Percentiles rank a stretch among this genome's conserved stretches.
Evolutionary conservation across 2,113 vertebrate species (phyloP).

Genomic region (Dasypus novemcinctus): DNA sequence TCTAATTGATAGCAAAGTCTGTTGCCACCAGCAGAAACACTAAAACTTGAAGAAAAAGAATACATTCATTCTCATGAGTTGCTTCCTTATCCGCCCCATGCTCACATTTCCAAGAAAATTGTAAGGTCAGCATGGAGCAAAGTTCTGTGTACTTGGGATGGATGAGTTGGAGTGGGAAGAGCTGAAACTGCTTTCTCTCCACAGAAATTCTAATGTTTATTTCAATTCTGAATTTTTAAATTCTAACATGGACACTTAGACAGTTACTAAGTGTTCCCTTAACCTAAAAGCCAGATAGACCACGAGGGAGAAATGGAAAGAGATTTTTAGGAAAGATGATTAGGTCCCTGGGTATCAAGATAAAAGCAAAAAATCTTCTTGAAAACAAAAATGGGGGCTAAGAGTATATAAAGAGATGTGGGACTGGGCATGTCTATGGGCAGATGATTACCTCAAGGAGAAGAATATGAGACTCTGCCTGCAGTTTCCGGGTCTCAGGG

Average conservation of each 20-base stretch:
- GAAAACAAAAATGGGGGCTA: not conserved
- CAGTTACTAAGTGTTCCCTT: not conserved
- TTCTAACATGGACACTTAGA: not conserved
- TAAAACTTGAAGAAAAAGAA: constrained; percentile 51
- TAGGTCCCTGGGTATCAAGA: not conserved
- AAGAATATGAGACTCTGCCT: not conserved
- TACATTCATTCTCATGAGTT: not conserved
- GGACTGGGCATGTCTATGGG: rapidly evolving
- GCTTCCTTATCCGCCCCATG: not conserved
- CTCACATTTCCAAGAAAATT: constrained; percentile 23
- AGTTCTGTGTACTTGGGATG: not conserved
- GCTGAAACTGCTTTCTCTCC: not conserved
- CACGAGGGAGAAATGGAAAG: not conserved
- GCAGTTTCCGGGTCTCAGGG: not conserved
- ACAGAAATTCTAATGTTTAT: not conserved
- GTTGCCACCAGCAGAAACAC: constrained; percentile 43
- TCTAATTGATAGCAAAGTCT: constrained; percentile 57
- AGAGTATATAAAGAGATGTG: not conserved
- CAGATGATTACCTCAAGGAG: not conserved
- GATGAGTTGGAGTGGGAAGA: not conserved
- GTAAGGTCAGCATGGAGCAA: not conserved
- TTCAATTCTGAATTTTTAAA: not conserved
- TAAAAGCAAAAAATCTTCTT: not conserved
- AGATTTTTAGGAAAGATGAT: not conserved
- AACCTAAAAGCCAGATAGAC: not conserved